These are phyloP conservation scores for Colletes collaris DNA, from an alignment of 2,888 invertebrate genomes.

Conservation along the genomic window DNA sequence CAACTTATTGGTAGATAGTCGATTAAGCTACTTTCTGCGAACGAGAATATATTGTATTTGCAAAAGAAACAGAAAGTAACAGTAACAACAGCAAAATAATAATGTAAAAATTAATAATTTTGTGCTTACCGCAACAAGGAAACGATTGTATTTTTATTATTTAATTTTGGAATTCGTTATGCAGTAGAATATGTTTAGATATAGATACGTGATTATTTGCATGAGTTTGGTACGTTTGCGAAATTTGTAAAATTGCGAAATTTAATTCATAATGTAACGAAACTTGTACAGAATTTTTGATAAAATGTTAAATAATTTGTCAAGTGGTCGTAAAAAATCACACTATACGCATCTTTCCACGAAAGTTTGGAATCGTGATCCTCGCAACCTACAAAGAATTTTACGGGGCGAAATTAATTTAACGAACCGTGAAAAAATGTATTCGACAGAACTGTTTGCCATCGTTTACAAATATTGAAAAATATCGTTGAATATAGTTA, in stretches of 20 bases:
- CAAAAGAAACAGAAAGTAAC: not conserved
- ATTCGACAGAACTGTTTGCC: not conserved
- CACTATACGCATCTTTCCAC: constrained; percentile 8
- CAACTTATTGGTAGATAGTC: too few species aligned
- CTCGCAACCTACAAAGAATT: not conserved
- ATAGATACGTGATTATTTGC: not conserved
- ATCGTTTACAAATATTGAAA: not conserved
- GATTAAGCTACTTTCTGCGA: too few species aligned
- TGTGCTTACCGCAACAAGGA: not conserved
- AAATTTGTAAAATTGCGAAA: not conserved
- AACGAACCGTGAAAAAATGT: not conserved
- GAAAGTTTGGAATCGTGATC: constrained; percentile 15
- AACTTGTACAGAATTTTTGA: not conserved
- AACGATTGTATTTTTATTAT: not conserved
- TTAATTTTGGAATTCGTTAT: not conserved
- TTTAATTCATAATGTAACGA: not conserved
- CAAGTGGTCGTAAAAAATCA: not conserved
- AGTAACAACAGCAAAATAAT: not conserved
- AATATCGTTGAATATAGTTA: constrained; percentile 15
- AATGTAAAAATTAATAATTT: constrained; percentile 10
- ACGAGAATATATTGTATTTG: not conserved
- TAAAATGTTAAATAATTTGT: constrained; percentile 7
- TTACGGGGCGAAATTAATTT: not conserved
- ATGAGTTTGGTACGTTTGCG: not conserved
- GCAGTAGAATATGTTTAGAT: not conserved